Evolutionary conservation across 2,797 vertebrate species (phyloP), one percentile per base, ranked within the genome.

Genomic region (Falco cherrug): DNA sequence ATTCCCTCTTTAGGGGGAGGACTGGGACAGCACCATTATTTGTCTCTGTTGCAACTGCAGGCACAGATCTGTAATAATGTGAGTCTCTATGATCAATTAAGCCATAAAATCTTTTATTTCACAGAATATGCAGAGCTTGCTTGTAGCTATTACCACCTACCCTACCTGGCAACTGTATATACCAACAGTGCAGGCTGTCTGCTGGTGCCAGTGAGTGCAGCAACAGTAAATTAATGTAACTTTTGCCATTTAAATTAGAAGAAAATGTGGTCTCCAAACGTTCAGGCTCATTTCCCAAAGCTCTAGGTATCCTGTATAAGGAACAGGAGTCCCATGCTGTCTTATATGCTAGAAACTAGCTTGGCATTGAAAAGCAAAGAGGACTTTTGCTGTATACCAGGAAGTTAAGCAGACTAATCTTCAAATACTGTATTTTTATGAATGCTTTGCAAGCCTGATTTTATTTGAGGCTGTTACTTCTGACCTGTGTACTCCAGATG

Each of bases 401-500:
- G n/a, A 82, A 71, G 37, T 41, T 43, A 90, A 41, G 81, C 73
- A 84, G 76, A 33, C 64, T 78, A 37, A 89, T 61, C 78, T 33
- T 73, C 39, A 43, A 63, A 26, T 50, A n/a, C 33, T 1, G 3
- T 41, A 39, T 15, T 87, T 95, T 96, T 74, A 70, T 14, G 13
- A 71, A 45, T 92, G 45, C n/a, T 88, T 60, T 88, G 39, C 87
- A 93, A 90, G 85, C 35, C 82, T 88, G 67, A 29, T 87, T 90
- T 93, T 77, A 63, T 84, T 87, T 64, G 79, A 35, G 25, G 64
- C 71, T 79, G 51, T 13, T 82, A 18, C 77, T 87, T 64, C 56
- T 91, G 90, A 84, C 65, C 81, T 59, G 37, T 85, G 87, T 65
- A 94, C 84, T 95, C 51, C 78, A 92, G 57, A 71, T 94, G 95